Evolutionary conservation across 2,888 invertebrate genomes (phyloP), one percentile per base, ranked within the genome.

Genomic region (Drosophila limbata): DNA sequence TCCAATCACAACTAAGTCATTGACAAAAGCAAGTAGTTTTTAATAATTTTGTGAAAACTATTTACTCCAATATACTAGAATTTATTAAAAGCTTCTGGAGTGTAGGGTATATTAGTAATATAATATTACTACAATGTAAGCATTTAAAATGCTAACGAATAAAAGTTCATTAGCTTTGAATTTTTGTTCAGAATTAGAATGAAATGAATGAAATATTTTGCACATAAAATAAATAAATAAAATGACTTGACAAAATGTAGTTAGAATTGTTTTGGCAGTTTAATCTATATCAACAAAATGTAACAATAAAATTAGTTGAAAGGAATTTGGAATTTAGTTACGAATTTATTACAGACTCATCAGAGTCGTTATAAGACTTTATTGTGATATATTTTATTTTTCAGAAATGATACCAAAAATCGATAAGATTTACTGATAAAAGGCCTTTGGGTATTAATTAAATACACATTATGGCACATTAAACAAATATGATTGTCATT

Each of bases 401-500:
- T 21, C 21, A 5, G 25, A 28, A 45, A 15, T n/a, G 3, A 25
- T 25, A 4, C 6, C 21, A 25, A 25, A 25, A n/a, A 5, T 17
- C 17, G n/a, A 37, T 19, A 19, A 35, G 5, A 40, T n/a, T 35
- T 37, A 35, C 8, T 28, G 28, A 33, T 39, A 11, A 37, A 25
- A 40, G 17, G 3, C 33, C 8, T 47, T 37, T 35, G 55, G 40
- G 19, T 61, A 69, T 65, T 84, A 66, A 72, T 73, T 69, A 64
- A 84, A 77, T 69, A 55, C 69, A 61, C 62, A 73, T 77, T 73
- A 66, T 56, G 64, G 52, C 60, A 62, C 69, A 64, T 84, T 81
- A 52, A 74, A 82, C 77, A 73, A 72, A 74, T 77, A 73, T 67
- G 70, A 78, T 66, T 68, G 52, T 44, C 70, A 82, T 88, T 76